Evolutionary conservation across 2,888 invertebrate genomes (phyloP).

Genomic region (Drosophila demipolita): DNA sequence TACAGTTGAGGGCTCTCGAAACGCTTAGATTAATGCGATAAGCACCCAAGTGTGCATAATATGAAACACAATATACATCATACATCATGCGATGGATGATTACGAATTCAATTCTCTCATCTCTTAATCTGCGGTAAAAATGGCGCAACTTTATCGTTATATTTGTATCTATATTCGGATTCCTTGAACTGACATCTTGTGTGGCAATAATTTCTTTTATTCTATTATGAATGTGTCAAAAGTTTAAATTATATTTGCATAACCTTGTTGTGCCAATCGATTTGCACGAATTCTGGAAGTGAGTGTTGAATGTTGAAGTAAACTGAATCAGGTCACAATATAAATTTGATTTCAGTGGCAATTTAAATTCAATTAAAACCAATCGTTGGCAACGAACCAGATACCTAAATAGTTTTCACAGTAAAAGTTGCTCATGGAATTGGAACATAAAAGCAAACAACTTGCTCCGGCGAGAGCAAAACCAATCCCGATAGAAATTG

Average conservation of each 20-base stretch:
- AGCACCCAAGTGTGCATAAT: conserved; percentile 23
- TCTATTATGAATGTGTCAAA: background rate
- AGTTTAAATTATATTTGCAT: background rate
- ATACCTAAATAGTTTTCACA: background rate
- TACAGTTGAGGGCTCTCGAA: conserved; percentile 42
- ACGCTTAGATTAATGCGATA: conserved; percentile 56
- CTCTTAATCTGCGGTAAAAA: conserved; percentile 32
- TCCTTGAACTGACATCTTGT: background rate
- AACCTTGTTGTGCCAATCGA: background rate
- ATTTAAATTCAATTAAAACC: background rate
- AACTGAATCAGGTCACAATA: background rate
- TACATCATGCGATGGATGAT: conserved; percentile 13
- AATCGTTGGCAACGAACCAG: background rate
- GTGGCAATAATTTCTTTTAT: background rate
- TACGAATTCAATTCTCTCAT: conserved; percentile 38
- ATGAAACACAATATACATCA: conserved; percentile 18
- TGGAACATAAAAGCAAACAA: background rate
- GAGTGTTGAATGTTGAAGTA: background rate
- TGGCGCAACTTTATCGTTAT: conserved; percentile 15
- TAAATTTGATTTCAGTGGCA: background rate
- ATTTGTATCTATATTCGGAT: background rate
- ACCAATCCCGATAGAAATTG: background rate
- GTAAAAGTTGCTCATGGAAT: background rate
- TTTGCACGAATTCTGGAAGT: background rate
- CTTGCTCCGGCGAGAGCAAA: background rate